Conservation (phyloP, 1,140 invertebrate species). For the Drosophila neocordata region DNA sequence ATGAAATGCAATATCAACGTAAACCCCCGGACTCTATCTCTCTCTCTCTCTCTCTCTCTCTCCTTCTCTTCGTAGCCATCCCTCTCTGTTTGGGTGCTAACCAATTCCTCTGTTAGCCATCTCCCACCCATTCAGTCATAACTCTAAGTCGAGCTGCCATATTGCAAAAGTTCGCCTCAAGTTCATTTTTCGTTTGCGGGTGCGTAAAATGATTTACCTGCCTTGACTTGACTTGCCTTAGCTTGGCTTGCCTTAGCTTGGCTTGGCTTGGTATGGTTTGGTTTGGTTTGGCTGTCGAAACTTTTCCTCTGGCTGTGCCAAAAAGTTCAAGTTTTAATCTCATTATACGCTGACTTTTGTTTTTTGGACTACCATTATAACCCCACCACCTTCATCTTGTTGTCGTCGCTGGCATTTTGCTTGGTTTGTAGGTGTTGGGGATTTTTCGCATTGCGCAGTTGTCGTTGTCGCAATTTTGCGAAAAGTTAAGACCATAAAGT, state of each 20-base stretch:
- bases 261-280: neutral
- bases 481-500: constrained; percentile 68
- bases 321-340: constrained; percentile 80
- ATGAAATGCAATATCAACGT: constrained; percentile 60
- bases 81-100: neutral
- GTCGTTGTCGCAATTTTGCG: constrained; percentile 43
- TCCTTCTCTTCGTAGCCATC: neutral
- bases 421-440: constrained; percentile 55
- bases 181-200: constrained; percentile 75
- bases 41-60: no score
- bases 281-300: constrained; percentile 63
- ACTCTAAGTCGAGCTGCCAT: constrained; percentile 53
- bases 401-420: constrained; percentile 16
- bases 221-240: constrained; percentile 11
- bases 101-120: neutral
- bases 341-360: constrained; percentile 81
- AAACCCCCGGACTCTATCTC: no score
- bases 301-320: constrained; percentile 65
- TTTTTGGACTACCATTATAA: constrained; percentile 53
- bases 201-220: constrained; percentile 81
- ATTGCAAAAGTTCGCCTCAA: constrained; percentile 71
- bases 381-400: neutral
- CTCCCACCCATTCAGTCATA: constrained; percentile 35
- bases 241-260: constrained; percentile 5
- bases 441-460: constrained; percentile 68